These are phyloP conservation scores for Drosophila cracens DNA, from an alignment of 2,888 invertebrate species.

Conservation along the genomic window DNA sequence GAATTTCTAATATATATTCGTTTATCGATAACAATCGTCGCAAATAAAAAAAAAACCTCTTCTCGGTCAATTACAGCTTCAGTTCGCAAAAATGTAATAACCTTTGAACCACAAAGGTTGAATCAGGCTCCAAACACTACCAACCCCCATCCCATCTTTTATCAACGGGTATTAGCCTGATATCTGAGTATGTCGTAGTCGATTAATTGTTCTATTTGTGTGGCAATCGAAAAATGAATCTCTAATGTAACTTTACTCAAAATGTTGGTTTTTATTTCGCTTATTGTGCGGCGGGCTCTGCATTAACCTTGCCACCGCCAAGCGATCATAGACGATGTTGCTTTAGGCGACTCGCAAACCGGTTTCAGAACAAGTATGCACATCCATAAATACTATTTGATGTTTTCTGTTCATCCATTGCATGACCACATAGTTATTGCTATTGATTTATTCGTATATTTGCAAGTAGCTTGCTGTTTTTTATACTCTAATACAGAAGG, in stretches of 20 bases:
- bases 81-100: background rate
- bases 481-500: background rate
- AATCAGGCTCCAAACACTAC: background rate
- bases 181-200: background rate
- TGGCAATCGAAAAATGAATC: constrained; percentile 26
- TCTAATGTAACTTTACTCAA: constrained; percentile 24
- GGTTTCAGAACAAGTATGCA: constrained; percentile 36
- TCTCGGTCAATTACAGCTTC: background rate
- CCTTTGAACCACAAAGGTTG: background rate
- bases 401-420: constrained; percentile 27
- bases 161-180: background rate
- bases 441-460: constrained; percentile 6
- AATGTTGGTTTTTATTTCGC: constrained; percentile 18
- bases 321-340: constrained; percentile 14
- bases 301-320: constrained; percentile 36
- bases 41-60: background rate
- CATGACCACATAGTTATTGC: constrained; percentile 25
- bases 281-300: constrained; percentile 28
- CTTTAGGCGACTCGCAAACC: constrained; percentile 32
- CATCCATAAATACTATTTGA: constrained; percentile 37
- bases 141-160: background rate
- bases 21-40: background rate
- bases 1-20: background rate
- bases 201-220: constrained; percentile 17
- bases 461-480: background rate